phyloP scores from a whole-genome alignment of 2,113 vertebrate species.

The Riparia riparia region DNA sequence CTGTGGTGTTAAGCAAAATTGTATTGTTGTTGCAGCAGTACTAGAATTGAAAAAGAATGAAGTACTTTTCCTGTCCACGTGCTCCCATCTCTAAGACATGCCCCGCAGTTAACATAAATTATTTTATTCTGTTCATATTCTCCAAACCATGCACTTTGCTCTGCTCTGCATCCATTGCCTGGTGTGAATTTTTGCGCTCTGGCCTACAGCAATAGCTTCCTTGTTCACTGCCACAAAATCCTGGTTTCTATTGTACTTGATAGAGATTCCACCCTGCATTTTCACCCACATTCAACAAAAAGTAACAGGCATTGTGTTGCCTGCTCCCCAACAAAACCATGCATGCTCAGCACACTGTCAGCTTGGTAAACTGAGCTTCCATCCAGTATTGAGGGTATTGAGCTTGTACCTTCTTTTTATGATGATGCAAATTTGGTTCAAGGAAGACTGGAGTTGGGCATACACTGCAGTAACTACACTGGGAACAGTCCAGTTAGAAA shows the following conservation, averaged over 20 bases:
- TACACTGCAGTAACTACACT: background rate
- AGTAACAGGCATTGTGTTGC: background rate
- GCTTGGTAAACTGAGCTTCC: background rate
- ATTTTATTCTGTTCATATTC: background rate
- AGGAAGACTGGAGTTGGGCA: background rate
- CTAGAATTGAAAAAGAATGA: background rate
- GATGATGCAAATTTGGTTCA: background rate
- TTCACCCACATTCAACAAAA: background rate
- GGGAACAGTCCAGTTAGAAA: background rate
- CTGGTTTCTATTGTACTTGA: background rate
- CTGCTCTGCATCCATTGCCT: conserved; percentile 42
- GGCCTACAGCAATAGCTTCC: background rate
- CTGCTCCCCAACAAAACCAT: background rate
- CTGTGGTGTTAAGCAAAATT: background rate
- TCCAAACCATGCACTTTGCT: conserved; percentile 62
- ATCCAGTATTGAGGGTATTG: background rate
- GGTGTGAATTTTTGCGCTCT: conserved; percentile 60
- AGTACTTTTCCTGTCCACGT: background rate
- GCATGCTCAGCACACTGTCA: background rate
- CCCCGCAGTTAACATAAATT: background rate
- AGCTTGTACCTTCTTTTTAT: background rate
- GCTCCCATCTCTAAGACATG: background rate
- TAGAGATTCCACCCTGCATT: background rate
- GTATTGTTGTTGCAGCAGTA: background rate
- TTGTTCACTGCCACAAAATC: background rate